Evolutionary conservation across 2,797 vertebrate species (phyloP), one percentile per base, ranked within the genome.

Genomic region (Syngnathus acus): DNA sequence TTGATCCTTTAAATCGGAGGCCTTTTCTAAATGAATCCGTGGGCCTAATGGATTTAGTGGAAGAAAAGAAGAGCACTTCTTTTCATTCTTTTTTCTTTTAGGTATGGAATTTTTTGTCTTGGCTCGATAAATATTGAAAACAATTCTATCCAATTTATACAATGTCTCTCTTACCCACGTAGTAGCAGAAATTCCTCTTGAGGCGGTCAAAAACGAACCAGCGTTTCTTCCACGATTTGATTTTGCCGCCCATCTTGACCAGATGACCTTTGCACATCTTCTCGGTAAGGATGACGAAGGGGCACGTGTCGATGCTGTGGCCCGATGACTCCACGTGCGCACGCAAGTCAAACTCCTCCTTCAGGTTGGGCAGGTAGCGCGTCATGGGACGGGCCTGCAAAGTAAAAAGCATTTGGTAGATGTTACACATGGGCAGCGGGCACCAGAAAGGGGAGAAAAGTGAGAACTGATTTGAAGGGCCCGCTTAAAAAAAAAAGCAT

Each of bases 141-240:
- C 11, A 32, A 5, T 17, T 57, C 2, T 5, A 32, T 37, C 2
- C 9, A 26, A 54, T 26, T 45, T 45, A 4, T 53, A 4, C 1
- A n/a, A 58, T 80, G 72, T 4, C 32, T 32, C 32, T 32, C 93
- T 93, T 74, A 99, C 97, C 97, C 5, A 87, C 85, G 0, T 98
- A 99, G 76, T 99, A 99, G 51, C 93, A 93, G 72, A 99, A 91
- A 58, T 95, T 97, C 75, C 95, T 95, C 86, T 96, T 98, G 82
- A 98, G 87, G 38, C 97, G 95, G 83, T 99, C 97, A 0, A 99
- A 99, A 82, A 99, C 95, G 47, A 99, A 99, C 97, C 97, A 99
- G 75, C 97, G 95, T 78, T 98, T 98, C 88, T 96, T 98, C 97
- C 97, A 99, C 0, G 97, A 99, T 54, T 98, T 98, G 80, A 99